phyloP scores from a whole-genome alignment of 2,888 invertebrate genomes.

The Tetanocera ferruginea region DNA sequence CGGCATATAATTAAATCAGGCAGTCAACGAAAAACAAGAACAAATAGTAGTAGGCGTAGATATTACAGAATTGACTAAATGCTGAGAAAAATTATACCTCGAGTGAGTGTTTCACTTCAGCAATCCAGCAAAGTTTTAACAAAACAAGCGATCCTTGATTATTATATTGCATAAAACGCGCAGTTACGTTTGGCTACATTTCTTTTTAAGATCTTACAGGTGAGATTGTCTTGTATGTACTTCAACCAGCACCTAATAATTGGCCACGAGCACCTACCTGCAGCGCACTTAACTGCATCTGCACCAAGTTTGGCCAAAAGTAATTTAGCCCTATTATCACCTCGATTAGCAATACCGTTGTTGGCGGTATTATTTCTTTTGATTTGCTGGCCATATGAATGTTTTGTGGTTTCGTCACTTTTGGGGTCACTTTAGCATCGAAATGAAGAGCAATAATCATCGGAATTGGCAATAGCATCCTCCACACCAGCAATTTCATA shows the following conservation, averaged over 20 bases:
- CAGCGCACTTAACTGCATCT: not conserved
- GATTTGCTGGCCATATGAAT: not conserved
- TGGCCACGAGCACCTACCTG: no score
- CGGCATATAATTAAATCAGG: not conserved
- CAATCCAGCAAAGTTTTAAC: no score
- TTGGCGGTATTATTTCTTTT: not conserved
- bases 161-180: no score
- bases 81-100: no score
- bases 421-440: not conserved
- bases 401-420: slow-evolving; percentile 10
- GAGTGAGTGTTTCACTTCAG: no score
- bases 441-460: not conserved
- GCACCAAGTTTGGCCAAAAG: not conserved
- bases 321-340: not conserved
- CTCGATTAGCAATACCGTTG: not conserved
- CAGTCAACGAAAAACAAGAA: not conserved
- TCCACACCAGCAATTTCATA: slow-evolving; percentile 3
- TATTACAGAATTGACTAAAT: no score
- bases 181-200: no score
- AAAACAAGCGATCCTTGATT: no score
- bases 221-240: not conserved
- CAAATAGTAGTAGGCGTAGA: no score
- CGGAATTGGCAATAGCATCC: not conserved
- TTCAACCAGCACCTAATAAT: no score
- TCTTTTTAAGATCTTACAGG: no score